Base-by-base conservation (phyloP, 2,888 invertebrate species). In the Lepeophtheirus nordmannii region DNA sequence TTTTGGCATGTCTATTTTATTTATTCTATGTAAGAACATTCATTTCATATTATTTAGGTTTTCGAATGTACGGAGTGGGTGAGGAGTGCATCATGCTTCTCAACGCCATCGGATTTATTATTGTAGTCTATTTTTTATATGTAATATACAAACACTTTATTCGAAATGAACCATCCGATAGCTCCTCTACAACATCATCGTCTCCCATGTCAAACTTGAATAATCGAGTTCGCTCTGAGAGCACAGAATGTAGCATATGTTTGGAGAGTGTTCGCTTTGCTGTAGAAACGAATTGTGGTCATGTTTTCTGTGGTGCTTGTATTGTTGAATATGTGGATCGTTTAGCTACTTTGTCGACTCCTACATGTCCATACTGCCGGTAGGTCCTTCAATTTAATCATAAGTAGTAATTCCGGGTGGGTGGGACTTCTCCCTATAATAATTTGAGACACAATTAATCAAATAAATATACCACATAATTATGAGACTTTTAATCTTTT, bases 151-250 rank as follows among this genome's bases (percentile, higher is more conserved):
- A 17, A 46, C 5, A 14, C 14, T 2, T 46, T 17, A 5, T 8
- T 17, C n/a, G 53, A 17, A 17, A 46, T n/a, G 17, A 1, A 46
- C 8, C n/a, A 17, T 14, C 53, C 53, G 7, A 30, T 30, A 30
- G 30, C 7, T 30, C 30, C 30, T 30, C 30, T 30, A 2, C 30
- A 30, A 30, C 30, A 30, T 30, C 30, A 30, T 46, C 53, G 17
- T 46, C 53, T 46, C 53, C 8, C 14, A n/a, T 46, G 53, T 46
- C 53, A n/a, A 46, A 46, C 17, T 46, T 62, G 62, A 62, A 20
- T 41, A 37, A 62, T 20, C 39, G 39, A 23, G 14, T 62, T 12
- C 20, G 20, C 17, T 14, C 20, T 17, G 62, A 40, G 17, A 20
- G 20, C 9, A 5, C 23, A 17, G 62, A 62, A 40, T 62, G 62